A percentile compares a stretch with the other conserved stretches of the same genome.
phyloP scores from a whole-genome alignment of 2,888 invertebrate species.

The Danaus chrysippus region DNA sequence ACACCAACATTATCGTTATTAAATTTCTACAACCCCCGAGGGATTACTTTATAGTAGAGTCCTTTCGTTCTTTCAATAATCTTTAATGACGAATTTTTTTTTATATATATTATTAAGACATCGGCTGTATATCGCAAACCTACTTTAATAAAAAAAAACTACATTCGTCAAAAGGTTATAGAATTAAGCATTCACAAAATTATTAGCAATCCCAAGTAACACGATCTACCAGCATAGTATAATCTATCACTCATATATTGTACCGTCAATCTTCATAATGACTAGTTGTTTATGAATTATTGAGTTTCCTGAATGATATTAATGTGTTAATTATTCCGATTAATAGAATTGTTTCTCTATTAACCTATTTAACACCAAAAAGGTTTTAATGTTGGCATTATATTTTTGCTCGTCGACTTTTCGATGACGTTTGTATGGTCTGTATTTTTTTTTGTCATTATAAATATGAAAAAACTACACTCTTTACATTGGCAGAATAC shows the following conservation, averaged over 20 bases:
- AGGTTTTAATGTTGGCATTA: no score
- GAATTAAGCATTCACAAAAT: neutral
- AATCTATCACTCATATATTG: slow-evolving; percentile 41
- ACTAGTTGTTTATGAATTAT: slow-evolving; percentile 34
- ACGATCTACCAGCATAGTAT: slow-evolving; percentile 52
- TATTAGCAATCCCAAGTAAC: slow-evolving; percentile 49
- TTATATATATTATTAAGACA: no score
- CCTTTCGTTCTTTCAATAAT: slow-evolving; percentile 18
- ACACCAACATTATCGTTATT: slow-evolving; percentile 32
- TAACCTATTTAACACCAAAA: neutral
- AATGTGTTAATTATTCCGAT: neutral
- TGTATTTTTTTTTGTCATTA: no score
- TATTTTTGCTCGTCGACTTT: no score
- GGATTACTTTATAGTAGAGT: slow-evolving; percentile 15
- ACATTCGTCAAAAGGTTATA: neutral
- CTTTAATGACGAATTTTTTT: slow-evolving; percentile 15
- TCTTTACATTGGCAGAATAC: no score
- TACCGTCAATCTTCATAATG: slow-evolving; percentile 61
- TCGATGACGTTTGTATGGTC: no score
- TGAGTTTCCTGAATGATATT: slow-evolving; percentile 19
- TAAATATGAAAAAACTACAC: no score
- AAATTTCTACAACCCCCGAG: slow-evolving; percentile 25
- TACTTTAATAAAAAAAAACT: neutral
- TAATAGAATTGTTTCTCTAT: neutral
- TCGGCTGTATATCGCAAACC: neutral